phyloP scores from a whole-genome alignment of 2,113 vertebrate species.

The Stercorarius parasiticus region DNA sequence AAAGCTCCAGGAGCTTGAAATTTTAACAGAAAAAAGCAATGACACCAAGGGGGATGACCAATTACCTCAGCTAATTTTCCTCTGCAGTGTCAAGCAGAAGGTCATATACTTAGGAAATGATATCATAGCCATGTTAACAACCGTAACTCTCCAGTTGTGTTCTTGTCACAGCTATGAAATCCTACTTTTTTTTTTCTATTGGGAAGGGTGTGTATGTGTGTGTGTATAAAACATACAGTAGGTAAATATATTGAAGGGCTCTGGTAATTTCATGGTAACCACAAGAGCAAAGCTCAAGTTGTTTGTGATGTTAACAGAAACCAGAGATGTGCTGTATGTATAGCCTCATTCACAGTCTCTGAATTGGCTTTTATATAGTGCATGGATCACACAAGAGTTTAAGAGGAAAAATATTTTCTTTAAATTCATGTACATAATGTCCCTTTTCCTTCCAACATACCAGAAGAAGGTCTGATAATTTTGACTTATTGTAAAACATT shows the following conservation, averaged over 20 bases:
- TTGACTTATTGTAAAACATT: slow-evolving; percentile 60
- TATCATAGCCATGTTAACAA: background rate
- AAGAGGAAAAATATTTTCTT: slow-evolving; percentile 73
- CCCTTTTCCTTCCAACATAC: slow-evolving; percentile 51
- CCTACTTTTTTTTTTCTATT: background rate
- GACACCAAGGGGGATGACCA: background rate
- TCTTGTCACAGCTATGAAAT: slow-evolving; percentile 33
- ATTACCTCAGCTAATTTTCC: background rate
- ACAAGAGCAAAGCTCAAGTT: slow-evolving; percentile 71
- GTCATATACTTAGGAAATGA: background rate
- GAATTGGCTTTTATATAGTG: slow-evolving; percentile 72
- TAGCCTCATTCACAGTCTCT: slow-evolving; percentile 68
- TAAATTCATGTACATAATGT: slow-evolving; percentile 64
- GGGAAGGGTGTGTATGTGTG: background rate
- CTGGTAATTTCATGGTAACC: slow-evolving; percentile 69
- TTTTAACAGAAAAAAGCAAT: background rate
- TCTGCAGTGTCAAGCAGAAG: background rate
- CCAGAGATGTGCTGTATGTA: slow-evolving; percentile 68
- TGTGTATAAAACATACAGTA: slow-evolving; percentile 23
- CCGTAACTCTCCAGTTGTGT: background rate
- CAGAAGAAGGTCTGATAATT: slow-evolving; percentile 51
- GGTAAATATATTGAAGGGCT: slow-evolving; percentile 64
- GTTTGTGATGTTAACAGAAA: slow-evolving; percentile 74
- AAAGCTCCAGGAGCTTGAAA: background rate
- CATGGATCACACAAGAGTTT: slow-evolving; percentile 67